Percentiles rank a stretch among this genome's conserved stretches.
Evolutionary conservation across 2,113 vertebrate species (phyloP).

Genomic region (Cochlearius cochlearius): DNA sequence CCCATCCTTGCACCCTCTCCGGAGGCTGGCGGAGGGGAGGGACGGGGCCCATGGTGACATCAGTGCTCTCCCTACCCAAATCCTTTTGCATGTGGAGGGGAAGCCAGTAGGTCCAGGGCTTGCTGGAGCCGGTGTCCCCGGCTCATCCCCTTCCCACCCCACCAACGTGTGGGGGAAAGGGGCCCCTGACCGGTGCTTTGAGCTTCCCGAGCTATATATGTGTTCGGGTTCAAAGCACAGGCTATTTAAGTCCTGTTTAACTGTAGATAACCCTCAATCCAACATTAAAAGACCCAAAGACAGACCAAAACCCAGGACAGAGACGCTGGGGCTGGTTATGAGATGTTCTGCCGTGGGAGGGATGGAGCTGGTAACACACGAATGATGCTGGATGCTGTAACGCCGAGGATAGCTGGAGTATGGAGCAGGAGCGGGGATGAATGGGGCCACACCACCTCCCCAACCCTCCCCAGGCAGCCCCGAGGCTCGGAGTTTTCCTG

Average conservation of each 20-base stretch:
- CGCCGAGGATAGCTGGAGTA: not conserved
- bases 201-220: not conserved
- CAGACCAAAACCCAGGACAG: not conserved
- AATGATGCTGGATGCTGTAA: not conserved
- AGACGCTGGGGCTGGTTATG: not conserved
- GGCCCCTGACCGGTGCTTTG: fast-evolving
- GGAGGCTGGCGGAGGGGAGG: not conserved
- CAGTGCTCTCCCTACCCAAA: not conserved
- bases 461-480: fast-evolving
- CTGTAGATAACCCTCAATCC: not conserved
- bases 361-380: not conserved
- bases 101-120: not conserved
- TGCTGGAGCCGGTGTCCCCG: fast-evolving
- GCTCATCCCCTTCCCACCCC: not conserved
- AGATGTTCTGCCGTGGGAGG: not conserved
- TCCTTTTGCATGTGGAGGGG: fast-evolving
- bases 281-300: not conserved
- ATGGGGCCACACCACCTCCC: not conserved
- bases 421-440: not conserved
- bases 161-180: fast-evolving
- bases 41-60: not conserved
- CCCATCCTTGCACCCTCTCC: not conserved
- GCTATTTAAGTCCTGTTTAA: not conserved
- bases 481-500: fast-evolving
- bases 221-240: not conserved